Conservation (phyloP, 2,113 vertebrate species). For the Trachemys scripta region DNA sequence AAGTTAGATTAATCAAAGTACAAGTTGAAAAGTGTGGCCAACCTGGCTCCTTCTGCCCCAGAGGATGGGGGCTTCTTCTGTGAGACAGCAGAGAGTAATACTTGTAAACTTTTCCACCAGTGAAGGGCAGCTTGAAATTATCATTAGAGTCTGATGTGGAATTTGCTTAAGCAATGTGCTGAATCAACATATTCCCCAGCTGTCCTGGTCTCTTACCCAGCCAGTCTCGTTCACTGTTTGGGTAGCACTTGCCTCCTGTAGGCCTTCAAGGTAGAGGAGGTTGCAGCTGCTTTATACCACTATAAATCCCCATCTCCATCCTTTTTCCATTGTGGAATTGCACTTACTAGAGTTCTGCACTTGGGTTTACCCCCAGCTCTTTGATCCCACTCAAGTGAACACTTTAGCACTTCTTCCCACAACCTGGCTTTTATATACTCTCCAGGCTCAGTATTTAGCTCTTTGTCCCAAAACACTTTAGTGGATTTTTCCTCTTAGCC, state of each 20-base stretch:
- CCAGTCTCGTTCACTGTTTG: neutral
- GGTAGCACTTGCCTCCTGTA: neutral
- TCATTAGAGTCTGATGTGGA: fast-evolving
- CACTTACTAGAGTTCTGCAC: neutral
- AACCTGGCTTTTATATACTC: neutral
- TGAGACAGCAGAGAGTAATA: neutral
- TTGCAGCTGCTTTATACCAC: neutral
- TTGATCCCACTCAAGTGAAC: neutral
- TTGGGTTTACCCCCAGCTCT: neutral
- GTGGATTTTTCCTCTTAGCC: neutral
- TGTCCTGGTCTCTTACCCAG: neutral
- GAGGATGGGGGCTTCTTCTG: neutral
- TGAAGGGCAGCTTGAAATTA: fast-evolving
- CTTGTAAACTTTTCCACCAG: neutral
- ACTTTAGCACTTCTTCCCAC: neutral
- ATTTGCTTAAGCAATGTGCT: neutral
- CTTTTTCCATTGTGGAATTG: neutral
- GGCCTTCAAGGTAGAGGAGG: fast-evolving
- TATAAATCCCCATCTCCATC: neutral
- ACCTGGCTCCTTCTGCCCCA: fast-evolving
- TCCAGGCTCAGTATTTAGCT: neutral
- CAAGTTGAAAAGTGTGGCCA: neutral
- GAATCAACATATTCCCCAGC: neutral
- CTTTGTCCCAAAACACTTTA: neutral
- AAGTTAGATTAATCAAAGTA: neutral